Percentiles rank a stretch among this genome's conserved stretches.
phyloP scores from a whole-genome alignment of 2,113 vertebrate genomes.

The Hepsetus odoe region DNA sequence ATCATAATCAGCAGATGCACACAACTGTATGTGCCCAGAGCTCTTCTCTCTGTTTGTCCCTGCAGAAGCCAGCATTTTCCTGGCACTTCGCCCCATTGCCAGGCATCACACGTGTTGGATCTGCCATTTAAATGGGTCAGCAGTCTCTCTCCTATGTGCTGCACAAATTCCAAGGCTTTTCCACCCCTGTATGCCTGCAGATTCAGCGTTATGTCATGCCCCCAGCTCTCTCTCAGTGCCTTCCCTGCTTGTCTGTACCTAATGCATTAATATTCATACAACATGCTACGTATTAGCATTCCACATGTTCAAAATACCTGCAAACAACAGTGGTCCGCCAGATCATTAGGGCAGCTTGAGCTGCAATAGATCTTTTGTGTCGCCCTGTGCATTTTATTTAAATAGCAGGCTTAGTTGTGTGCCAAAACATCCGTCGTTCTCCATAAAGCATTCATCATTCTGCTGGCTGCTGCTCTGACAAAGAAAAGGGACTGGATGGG shows the following conservation, averaged over 20 bases:
- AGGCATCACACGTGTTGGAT: constrained; percentile 29
- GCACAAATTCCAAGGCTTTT: constrained; percentile 23
- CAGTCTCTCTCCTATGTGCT: constrained; percentile 19
- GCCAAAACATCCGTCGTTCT: constrained; percentile 25
- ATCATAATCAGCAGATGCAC: background rate
- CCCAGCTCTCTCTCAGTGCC: background rate
- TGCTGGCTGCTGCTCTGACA: constrained; percentile 15
- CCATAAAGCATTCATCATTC: constrained; percentile 38
- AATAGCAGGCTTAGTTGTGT: background rate
- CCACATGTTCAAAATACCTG: background rate
- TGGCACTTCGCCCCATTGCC: constrained; percentile 30
- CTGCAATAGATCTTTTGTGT: background rate
- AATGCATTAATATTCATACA: constrained; percentile 36
- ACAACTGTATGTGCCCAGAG: too few relatives aligned
- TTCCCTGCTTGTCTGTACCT: background rate
- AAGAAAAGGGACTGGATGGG: background rate
- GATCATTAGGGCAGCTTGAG: background rate
- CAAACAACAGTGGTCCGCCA: constrained; percentile 12
- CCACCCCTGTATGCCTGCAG: constrained; percentile 22
- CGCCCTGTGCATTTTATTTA: background rate
- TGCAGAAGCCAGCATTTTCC: constrained; percentile 15
- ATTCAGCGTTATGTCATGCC: constrained; percentile 29
- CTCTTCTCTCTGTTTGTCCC: background rate
- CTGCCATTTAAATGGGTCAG: constrained; percentile 39
- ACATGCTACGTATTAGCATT: constrained; percentile 2